Base-by-base conservation (phyloP, 2,888 invertebrate species). In the Troides oblongomaculatus region DNA sequence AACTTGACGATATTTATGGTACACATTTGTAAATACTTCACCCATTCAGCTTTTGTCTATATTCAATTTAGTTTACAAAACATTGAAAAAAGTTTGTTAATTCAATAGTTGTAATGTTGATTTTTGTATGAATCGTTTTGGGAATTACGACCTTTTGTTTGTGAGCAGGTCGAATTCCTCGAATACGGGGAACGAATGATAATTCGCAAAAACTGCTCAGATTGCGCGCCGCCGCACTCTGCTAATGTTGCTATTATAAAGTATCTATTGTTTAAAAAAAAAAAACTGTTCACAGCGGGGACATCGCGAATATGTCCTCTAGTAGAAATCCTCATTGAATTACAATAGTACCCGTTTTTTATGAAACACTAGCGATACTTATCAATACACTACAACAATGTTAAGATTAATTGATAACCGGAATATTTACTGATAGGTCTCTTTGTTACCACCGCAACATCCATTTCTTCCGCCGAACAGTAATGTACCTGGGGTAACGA, bases 201-300 rank as follows among this genome's bases (percentile, higher is more conserved):
- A 69, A 69, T 65, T 65, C 43, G 62, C 69, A 69, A 65, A 69
- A 65, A 69, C 62, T 65, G 62, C 57, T 69, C 62, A 65, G 65
- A 30, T 46, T 69, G 69, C 69, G 46, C 65, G 43, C 61, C 62
- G 36, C 56, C 57, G 43, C 62, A 36, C 61, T 57, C 50, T 25
- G 64, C 21, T 65, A 66, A 69, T 66, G 65, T 66, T 36, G 57
- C 17, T 53, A 30, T 18, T 61, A 69, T 21, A 56, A 56, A 56
- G 64, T 63, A 62, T 58, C 65, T 62, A 66, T 69, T 69, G 69
- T 69, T 65, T 57, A 53, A 56, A 63, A 69, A 64, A 61, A 8
- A 58, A 30, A 56, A 14, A 25, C 30, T 60, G 60, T n/a, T 66
- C 53, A n/a, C 50, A 21, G 59, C 50, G 50, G 30, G 66, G 66